A percentile compares a stretch with the other conserved stretches of the same genome.
Evolutionary conservation across 2,113 vertebrate genomes (phyloP).

Genomic region (Ictalurus furcatus): DNA sequence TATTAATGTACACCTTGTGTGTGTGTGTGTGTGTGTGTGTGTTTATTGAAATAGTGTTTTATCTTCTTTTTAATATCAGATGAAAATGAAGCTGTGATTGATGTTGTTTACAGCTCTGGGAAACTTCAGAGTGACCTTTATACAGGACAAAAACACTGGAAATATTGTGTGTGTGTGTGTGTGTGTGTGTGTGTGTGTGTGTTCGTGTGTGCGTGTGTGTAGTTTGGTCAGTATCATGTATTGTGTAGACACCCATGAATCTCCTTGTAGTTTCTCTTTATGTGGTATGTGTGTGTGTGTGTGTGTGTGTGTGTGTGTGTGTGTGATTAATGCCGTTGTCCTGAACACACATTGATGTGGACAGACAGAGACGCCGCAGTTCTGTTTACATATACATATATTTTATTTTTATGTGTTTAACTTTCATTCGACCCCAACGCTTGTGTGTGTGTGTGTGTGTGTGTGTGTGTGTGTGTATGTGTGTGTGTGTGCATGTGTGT

Average conservation of each 20-base stretch:
- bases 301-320: conserved; percentile 4
- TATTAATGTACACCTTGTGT: not conserved
- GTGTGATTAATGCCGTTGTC: not conserved
- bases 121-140: not conserved
- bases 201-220: not conserved
- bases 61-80: no score
- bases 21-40: not conserved
- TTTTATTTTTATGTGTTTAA: not conserved
- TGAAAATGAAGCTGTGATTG: not conserved
- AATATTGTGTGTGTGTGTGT: not conserved
- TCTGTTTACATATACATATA: not conserved
- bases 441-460: not conserved
- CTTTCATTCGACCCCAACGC: not conserved
- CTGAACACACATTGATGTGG: not conserved
- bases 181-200: conserved; percentile 3
- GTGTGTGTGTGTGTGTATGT: not conserved
- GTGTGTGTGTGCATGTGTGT: not conserved
- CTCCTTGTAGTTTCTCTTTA: conserved; percentile 3
- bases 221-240: not conserved
- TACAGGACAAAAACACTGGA: not conserved
- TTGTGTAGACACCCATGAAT: conserved; percentile 22
- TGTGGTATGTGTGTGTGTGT: conserved; percentile 5
- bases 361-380: not conserved
- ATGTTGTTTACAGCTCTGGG: no score
- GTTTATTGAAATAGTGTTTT: not conserved